Conservation (phyloP, 2,797 vertebrate species). For the Sitta carolinensis region DNA sequence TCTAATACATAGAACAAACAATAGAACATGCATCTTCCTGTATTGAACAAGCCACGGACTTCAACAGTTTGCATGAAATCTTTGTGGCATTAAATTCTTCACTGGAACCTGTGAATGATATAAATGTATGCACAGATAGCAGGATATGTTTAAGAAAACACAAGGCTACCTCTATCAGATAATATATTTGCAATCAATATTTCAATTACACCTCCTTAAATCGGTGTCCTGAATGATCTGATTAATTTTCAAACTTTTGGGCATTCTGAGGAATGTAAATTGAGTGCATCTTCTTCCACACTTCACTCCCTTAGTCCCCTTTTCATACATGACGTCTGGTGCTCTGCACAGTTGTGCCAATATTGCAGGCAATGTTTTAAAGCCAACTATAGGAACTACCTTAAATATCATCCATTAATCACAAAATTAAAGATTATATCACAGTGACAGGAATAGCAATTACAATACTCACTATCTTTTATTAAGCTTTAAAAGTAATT, state of each 20-base stretch:
- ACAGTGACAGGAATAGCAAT: slow-evolving; percentile 18
- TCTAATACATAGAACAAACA: neutral
- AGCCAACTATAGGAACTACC: neutral
- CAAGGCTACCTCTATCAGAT: neutral
- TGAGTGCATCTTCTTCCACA: neutral
- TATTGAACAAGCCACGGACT: neutral
- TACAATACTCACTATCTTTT: slow-evolving; percentile 38
- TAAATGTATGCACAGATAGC: neutral
- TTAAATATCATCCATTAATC: slow-evolving; percentile 35
- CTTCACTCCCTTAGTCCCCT: neutral
- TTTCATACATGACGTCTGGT: neutral
- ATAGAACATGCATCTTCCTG: neutral
- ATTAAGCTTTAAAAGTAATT: slow-evolving; percentile 66
- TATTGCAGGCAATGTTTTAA: neutral
- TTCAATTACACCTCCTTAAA: neutral
- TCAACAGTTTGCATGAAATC: neutral
- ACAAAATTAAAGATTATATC: slow-evolving; percentile 60
- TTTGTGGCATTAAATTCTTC: neutral
- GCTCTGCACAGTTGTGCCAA: neutral
- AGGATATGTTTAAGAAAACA: neutral
- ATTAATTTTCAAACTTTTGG: neutral
- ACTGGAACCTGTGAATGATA: neutral
- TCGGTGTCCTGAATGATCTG: neutral
- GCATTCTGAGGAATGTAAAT: neutral
- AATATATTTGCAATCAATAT: neutral